phyloP scores from a whole-genome alignment of 2,113 vertebrate genomes.

The Antennarius striatus region DNA sequence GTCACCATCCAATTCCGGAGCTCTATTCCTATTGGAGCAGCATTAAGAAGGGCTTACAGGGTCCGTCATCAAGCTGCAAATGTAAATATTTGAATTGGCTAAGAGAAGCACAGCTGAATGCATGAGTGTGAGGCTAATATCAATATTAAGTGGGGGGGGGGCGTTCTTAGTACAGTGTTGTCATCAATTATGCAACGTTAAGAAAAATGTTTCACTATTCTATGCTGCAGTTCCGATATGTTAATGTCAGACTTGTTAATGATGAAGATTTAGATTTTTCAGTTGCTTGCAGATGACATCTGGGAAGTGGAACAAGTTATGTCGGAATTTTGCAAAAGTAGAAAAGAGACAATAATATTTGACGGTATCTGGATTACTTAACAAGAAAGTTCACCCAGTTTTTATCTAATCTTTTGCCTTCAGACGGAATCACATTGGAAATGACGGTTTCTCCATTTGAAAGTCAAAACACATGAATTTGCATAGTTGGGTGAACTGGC shows the following conservation, averaged over 20 bases:
- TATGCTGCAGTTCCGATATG: constrained; percentile 57
- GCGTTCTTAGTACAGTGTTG: constrained; percentile 39
- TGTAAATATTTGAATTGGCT: constrained; percentile 36
- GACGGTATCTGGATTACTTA: no score
- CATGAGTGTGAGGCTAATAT: constrained; percentile 37
- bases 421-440: no score
- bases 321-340: no score
- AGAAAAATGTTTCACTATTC: constrained; percentile 56
- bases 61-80: constrained; percentile 18
- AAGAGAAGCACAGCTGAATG: constrained; percentile 29
- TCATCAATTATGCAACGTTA: constrained; percentile 53
- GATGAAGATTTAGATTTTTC: constrained; percentile 39
- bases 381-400: no score
- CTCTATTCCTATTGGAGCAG: constrained; percentile 25
- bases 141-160: constrained; percentile 41
- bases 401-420: no score
- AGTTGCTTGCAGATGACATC: constrained; percentile 2
- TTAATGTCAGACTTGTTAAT: constrained; percentile 37
- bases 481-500: no score
- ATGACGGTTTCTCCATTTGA: no score
- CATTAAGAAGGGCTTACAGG: constrained; percentile 23
- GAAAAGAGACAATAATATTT: no score
- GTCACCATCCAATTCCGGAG: constrained; percentile 32
- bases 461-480: no score
- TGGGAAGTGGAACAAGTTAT: no score